These are phyloP conservation scores for Andinoacara biseriatus DNA, from an alignment of 2,113 vertebrate species.

Conservation along the genomic window DNA sequence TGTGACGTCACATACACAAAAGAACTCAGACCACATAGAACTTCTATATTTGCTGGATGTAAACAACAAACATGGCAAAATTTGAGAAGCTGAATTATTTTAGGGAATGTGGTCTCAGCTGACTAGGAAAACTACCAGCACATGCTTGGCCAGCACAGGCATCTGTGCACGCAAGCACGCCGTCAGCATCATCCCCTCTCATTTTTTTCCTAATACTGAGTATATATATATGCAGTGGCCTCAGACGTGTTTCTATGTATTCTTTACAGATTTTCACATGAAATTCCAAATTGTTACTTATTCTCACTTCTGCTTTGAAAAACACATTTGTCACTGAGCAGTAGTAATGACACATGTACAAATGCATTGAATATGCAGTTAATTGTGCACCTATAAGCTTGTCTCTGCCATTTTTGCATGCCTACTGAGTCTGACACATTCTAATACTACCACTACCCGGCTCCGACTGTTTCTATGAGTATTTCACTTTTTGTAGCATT, in stretches of 20 bases:
- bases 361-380: too few relatives aligned
- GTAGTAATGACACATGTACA: too few relatives aligned
- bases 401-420: too few relatives aligned
- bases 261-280: not conserved
- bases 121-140: not conserved
- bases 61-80: not conserved
- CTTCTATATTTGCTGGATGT: not conserved
- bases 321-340: not conserved
- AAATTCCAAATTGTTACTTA: not conserved
- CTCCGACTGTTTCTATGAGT: not conserved
- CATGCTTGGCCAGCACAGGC: not conserved
- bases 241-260: not conserved
- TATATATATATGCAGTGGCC: not conserved
- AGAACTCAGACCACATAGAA: not conserved
- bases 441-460: not conserved
- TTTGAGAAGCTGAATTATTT: not conserved
- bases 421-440: not conserved
- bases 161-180: not conserved
- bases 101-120: not conserved
- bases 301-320: not conserved
- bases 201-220: too few relatives aligned
- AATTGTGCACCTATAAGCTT: too few relatives aligned
- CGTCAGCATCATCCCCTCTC: not conserved
- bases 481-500: not conserved
- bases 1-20: not conserved